Percentiles rank a stretch among this genome's conserved stretches.
phyloP scores from a whole-genome alignment of 1,140 invertebrate species.

The Dysdera silvatica region DNA sequence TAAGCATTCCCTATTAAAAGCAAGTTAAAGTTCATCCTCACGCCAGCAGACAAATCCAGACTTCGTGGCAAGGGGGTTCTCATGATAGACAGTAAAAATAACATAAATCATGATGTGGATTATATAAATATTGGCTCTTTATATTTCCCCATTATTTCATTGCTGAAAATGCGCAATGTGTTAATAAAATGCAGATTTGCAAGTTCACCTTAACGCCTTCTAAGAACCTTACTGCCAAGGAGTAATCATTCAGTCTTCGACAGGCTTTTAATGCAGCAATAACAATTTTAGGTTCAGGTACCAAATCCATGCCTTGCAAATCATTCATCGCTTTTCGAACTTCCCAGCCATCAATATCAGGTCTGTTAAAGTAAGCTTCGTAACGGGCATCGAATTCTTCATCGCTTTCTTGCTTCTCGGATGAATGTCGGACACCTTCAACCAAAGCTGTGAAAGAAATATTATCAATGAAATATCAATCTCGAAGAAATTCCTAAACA shows the following conservation, averaged over 20 bases:
- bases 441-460: too few species aligned
- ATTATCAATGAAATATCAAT: too few species aligned
- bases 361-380: constrained; percentile 74
- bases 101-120: too few species aligned
- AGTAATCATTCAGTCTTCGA: constrained; percentile 85
- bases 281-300: constrained; percentile 91
- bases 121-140: too few species aligned
- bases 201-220: constrained; percentile 67
- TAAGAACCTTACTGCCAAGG: constrained; percentile 81
- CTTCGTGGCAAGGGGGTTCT: too few species aligned
- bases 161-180: too few species aligned
- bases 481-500: too few species aligned
- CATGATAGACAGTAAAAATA: too few species aligned
- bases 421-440: constrained; percentile 11
- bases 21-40: too few species aligned
- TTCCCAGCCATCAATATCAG: constrained; percentile 94
- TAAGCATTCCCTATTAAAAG: too few species aligned
- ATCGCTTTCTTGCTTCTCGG: constrained; percentile 45
- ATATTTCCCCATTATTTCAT: too few species aligned
- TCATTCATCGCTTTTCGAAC: constrained; percentile 67
- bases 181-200: background rate
- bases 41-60: too few species aligned
- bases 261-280: constrained; percentile 86
- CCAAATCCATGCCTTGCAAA: constrained; percentile 73
- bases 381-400: constrained; percentile 68